Evolutionary conservation across 53 echinoderm and acorn worm genomes (phyloP).

Genomic region (Antedon mediterranea): DNA sequence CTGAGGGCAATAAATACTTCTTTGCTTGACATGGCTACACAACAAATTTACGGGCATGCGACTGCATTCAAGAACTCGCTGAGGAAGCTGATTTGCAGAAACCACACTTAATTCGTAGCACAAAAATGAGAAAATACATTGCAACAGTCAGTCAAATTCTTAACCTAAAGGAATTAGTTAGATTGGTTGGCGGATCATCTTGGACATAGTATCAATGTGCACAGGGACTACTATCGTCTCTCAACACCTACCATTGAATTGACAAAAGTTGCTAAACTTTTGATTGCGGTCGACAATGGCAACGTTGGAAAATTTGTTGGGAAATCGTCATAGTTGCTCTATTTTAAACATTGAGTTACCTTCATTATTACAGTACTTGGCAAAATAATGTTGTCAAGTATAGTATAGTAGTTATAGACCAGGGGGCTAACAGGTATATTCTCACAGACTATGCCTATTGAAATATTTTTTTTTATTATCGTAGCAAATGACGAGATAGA

Average conservation of each 20-base stretch:
- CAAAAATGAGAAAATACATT: constrained; percentile 24
- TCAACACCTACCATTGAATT: constrained; percentile 15
- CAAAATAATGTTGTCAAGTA: too few species aligned
- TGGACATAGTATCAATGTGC: constrained; percentile 27
- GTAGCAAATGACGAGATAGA: too few species aligned
- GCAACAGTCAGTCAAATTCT: constrained; percentile 33
- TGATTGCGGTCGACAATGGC: constrained; percentile 23
- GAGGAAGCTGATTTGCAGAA: constrained; percentile 19
- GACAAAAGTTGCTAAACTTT: constrained; percentile 22
- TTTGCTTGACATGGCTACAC: constrained; percentile 25
- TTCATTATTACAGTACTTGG: too few species aligned
- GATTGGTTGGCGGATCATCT: constrained; percentile 38
- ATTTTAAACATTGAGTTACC: too few species aligned
- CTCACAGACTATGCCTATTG: too few species aligned
- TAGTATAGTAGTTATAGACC: too few species aligned
- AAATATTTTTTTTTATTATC: too few species aligned
- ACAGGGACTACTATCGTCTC: constrained; percentile 29
- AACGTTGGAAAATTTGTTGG: constrained; percentile 14
- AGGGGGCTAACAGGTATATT: too few species aligned
- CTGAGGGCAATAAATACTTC: constrained; percentile 18
- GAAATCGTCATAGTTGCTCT: too few species aligned
- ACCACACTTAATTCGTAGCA: constrained; percentile 23
- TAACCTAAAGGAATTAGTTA: constrained; percentile 16
- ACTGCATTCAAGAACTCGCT: constrained; percentile 20
- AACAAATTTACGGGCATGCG: constrained; percentile 14